Evolutionary conservation across 2,113 vertebrate species (phyloP).

Genomic region (Psephotus haematonotus): DNA sequence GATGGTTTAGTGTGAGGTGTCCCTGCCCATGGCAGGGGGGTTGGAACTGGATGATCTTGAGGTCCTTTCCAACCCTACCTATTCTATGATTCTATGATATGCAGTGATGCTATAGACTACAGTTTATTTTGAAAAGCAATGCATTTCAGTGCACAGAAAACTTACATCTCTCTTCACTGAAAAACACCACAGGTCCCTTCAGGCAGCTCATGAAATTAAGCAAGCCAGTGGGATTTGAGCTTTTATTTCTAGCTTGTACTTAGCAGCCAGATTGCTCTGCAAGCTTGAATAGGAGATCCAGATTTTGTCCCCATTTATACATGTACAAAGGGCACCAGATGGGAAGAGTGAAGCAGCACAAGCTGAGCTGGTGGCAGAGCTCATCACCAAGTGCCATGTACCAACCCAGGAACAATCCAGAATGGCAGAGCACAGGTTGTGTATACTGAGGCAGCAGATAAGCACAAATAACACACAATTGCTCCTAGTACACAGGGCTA

Average conservation of each 20-base stretch:
- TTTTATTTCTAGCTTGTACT: background rate
- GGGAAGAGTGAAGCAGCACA: background rate
- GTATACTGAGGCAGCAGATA: background rate
- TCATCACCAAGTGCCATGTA: background rate
- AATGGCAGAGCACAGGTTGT: background rate
- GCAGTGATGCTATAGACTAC: background rate
- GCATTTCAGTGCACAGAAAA: background rate
- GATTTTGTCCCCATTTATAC: background rate
- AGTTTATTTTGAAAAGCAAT: background rate
- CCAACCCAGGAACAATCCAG: background rate
- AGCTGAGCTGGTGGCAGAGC: background rate
- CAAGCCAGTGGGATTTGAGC: background rate
- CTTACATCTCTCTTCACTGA: background rate
- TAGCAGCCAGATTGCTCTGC: background rate
- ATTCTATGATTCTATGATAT: no score
- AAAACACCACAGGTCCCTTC: background rate
- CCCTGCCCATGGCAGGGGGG: no score
- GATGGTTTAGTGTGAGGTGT: no score
- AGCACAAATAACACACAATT: background rate
- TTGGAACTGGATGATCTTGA: no score
- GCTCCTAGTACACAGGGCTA: background rate
- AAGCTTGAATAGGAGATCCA: background rate
- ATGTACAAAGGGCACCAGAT: fast-evolving
- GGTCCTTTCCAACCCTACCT: no score
- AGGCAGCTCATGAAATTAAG: background rate